Percentiles rank a stretch among this genome's conserved stretches.
These are phyloP conservation scores for Drosophila trichaetosa DNA, from an alignment of 2,888 invertebrate genomes.

Conservation along the genomic window DNA sequence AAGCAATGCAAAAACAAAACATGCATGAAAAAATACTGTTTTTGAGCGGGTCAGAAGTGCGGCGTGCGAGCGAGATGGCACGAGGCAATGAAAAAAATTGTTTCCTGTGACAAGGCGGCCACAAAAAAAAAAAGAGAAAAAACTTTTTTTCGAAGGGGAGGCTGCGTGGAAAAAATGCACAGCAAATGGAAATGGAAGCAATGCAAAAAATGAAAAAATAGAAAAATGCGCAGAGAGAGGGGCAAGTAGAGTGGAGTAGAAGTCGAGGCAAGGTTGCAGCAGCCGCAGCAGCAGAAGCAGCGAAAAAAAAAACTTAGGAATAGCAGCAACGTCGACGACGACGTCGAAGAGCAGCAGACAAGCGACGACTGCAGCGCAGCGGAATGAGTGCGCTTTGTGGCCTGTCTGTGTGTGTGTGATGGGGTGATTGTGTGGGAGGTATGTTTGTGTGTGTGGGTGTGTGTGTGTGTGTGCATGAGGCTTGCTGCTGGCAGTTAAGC, in stretches of 20 bases:
- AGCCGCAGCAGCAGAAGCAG: constrained; percentile 14
- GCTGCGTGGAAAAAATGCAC: constrained; percentile 77
- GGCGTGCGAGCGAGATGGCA: constrained; percentile 58
- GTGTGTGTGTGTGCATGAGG: constrained; percentile 22
- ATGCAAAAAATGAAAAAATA: constrained; percentile 43
- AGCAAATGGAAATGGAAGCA: constrained; percentile 74
- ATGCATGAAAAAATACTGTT: constrained; percentile 55
- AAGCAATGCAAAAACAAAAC: constrained; percentile 42
- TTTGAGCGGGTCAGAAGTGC: constrained; percentile 69
- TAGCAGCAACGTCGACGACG: constrained; percentile 48
- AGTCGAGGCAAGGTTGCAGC: constrained; percentile 73
- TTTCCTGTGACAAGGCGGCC: constrained; percentile 72
- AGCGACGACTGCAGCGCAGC: constrained; percentile 54
- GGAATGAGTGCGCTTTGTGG: constrained; percentile 51
- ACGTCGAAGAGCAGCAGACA: constrained; percentile 51
- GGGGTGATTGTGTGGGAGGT: constrained; percentile 11
- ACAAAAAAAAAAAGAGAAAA: constrained; percentile 44
- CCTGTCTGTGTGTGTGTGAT: constrained; percentile 12
- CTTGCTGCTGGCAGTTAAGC: constrained; percentile 72
- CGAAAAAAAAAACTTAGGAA: constrained; percentile 71
- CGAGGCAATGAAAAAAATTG: constrained; percentile 68
- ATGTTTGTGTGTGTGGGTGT: constrained; percentile 6
- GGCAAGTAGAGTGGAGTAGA: constrained; percentile 57
- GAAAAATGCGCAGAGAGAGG: constrained; percentile 30
- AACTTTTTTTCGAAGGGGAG: constrained; percentile 63